These are phyloP conservation scores for Diadophis punctatus DNA, from an alignment of 2,113 vertebrate genomes.

Conservation along the genomic window DNA sequence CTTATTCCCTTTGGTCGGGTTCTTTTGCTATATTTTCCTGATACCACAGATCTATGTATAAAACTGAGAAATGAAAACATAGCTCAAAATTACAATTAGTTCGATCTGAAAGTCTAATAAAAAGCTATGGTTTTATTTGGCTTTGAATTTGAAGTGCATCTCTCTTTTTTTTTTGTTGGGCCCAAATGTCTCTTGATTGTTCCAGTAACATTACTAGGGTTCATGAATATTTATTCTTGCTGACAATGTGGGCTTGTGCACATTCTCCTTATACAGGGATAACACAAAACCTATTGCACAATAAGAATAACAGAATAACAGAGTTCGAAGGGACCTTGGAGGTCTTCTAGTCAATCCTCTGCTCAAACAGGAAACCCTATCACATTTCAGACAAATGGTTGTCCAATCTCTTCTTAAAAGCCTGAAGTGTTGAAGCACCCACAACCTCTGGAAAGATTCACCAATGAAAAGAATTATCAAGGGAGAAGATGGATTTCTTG, in stretches of 20 bases:
- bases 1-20: constrained; percentile 19
- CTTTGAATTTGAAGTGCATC: neutral
- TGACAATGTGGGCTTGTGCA: neutral
- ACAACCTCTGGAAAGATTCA: neutral
- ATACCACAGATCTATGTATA: neutral
- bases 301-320: neutral
- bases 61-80: constrained; percentile 17
- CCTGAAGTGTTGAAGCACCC: neutral
- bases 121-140: neutral
- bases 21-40: constrained; percentile 7
- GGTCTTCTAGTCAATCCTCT: neutral
- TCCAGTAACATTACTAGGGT: neutral
- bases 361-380: neutral
- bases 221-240: neutral
- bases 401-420: neutral
- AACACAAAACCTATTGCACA: neutral
- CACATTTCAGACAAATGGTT: neutral
- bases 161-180: neutral
- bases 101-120: constrained; percentile 10
- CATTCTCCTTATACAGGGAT: neutral
- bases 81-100: constrained; percentile 16
- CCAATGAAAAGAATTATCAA: neutral
- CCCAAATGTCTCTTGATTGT: neutral
- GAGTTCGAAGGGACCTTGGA: neutral
- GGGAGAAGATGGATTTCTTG: neutral